Evolutionary conservation across 2,797 vertebrate genomes (phyloP).

Genomic region (Tapera naevia): DNA sequence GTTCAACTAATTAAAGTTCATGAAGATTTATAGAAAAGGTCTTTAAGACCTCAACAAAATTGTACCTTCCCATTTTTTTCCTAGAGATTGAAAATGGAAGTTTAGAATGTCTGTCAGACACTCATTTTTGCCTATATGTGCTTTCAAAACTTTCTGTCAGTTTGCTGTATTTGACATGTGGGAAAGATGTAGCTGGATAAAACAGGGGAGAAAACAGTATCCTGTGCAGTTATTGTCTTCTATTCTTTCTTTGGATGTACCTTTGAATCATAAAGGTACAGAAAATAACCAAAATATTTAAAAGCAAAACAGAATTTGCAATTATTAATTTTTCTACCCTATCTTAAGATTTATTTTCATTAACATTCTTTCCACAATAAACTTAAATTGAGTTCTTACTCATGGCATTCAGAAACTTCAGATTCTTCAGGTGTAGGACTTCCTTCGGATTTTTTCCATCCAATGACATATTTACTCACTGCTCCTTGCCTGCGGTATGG

Average conservation of each 20-base stretch:
- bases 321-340: not conserved
- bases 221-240: not conserved
- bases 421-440: conserved; percentile 85
- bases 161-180: not conserved
- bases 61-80: not conserved
- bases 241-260: not conserved
- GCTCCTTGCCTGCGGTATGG: conserved; percentile 78
- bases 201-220: not conserved
- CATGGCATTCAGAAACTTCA: conserved; percentile 86
- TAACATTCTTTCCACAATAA: not conserved
- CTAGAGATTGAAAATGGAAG: not conserved
- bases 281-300: fast-evolving
- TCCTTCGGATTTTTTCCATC: conserved; percentile 84
- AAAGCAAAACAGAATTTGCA: not conserved
- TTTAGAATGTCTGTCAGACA: not conserved
- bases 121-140: not conserved
- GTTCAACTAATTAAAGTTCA: not conserved
- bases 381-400: conserved; percentile 77
- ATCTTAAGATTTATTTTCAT: not conserved
- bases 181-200: not conserved
- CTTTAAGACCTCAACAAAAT: not conserved
- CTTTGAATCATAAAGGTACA: not conserved
- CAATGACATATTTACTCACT: conserved; percentile 80
- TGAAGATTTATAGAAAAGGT: not conserved
- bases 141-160: not conserved